Percentiles rank a stretch among this genome's conserved stretches.
Conservation (phyloP, 2,888 invertebrate genomes). For the Agrochola macilenta region DNA sequence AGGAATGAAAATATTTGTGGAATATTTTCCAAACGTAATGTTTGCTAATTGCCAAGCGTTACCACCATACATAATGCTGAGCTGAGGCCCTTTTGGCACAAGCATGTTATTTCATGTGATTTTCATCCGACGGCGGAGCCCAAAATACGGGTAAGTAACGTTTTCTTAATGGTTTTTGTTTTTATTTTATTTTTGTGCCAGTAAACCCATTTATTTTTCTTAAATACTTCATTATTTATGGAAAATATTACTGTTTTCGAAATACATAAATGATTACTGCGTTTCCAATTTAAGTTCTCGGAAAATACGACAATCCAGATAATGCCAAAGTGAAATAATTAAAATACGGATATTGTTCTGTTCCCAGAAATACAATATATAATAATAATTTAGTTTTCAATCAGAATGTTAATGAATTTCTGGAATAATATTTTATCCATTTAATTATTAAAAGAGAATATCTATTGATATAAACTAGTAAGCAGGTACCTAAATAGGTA, state of each 20-base stretch:
- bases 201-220: too few relatives aligned
- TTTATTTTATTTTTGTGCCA: too few relatives aligned
- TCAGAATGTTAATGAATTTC: constrained; percentile 2
- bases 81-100: neutral
- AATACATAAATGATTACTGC: neutral
- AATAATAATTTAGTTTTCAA: neutral
- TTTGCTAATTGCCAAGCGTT: neutral
- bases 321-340: neutral
- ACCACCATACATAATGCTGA: neutral
- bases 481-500: neutral
- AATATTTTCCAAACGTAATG: neutral
- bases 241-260: neutral
- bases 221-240: too few relatives aligned
- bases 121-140: too few relatives aligned
- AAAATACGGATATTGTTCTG: constrained; percentile 6
- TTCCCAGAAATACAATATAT: constrained; percentile 6
- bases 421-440: constrained; percentile 5
- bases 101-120: too few relatives aligned
- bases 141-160: too few relatives aligned
- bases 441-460: neutral
- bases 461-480: neutral
- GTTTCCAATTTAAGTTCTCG: neutral
- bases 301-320: neutral
- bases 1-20: too few relatives aligned
- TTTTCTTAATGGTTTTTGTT: too few relatives aligned